Percentiles rank a stretch among this genome's conserved stretches.
Evolutionary conservation across 2,888 invertebrate genomes (phyloP).

Genomic region (Ormyrus rosae): DNA sequence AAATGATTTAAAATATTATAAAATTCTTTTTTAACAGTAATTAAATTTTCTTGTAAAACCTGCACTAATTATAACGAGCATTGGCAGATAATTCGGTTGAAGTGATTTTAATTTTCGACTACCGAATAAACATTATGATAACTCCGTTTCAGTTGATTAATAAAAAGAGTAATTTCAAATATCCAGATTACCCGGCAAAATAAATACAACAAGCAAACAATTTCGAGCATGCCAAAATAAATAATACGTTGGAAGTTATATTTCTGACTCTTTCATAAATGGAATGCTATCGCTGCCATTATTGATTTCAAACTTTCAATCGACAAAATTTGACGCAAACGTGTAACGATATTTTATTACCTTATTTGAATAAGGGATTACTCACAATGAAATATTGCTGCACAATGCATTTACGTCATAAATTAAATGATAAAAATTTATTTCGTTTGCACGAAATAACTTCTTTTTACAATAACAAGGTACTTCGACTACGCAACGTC

Average conservation of each 20-base stretch:
- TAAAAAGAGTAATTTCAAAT: slow-evolving; percentile 8
- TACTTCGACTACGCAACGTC: too few species aligned
- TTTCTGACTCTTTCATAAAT: not conserved
- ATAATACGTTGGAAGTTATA: slow-evolving; percentile 10
- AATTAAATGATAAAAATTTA: slow-evolving; percentile 4
- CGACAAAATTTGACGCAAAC: not conserved
- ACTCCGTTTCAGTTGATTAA: not conserved
- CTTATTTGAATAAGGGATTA: slow-evolving; percentile 21
- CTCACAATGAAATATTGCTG: not conserved
- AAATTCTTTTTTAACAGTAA: too few species aligned
- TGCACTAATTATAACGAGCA: not conserved
- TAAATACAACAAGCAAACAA: too few species aligned
- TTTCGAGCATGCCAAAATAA: slow-evolving; percentile 8
- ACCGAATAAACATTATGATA: too few species aligned
- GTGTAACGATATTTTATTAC: slow-evolving; percentile 9
- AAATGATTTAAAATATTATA: too few species aligned
- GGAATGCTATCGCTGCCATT: slow-evolving; percentile 5
- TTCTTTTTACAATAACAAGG: not conserved
- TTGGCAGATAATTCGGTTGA: slow-evolving; percentile 22
- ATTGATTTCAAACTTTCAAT: slow-evolving; percentile 19
- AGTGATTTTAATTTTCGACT: not conserved
- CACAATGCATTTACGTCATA: not conserved
- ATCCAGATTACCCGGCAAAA: not conserved
- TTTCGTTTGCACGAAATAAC: not conserved
- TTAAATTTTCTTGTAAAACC: too few species aligned